Evolutionary conservation across 2,888 invertebrate genomes (phyloP), one percentile per base, ranked within the genome.

Genomic region (Perdita meconis): DNA sequence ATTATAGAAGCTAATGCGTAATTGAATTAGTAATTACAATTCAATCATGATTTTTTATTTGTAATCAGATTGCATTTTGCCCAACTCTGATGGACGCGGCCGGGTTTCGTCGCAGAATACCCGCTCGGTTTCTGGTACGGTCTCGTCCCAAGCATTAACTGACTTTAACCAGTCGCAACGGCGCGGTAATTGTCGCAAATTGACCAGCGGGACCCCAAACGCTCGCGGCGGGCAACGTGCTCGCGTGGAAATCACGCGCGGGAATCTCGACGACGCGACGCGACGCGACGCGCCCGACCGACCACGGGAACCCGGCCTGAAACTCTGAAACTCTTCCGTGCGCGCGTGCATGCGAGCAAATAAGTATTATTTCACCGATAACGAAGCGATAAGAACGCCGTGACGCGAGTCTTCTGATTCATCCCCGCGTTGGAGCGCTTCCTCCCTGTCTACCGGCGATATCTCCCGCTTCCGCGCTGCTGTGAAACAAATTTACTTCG

Each of bases 101-200:
- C 2, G 24, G 3, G 38, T 57, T 12, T 50, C 36, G 61, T 36
- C 2, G 38, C 47, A 36, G 12, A 44, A 19, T 47, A 34, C 26
- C 36, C 50, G 61, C 12, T 16, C 61, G 50, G 3, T 16, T 1
- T 13, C 16, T 30, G 16, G 63, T 57, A 13, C 13, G 16, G 8
- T 19, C 36, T 22, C 44, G 78, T 70, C 56, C 13, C 66, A 79
- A 65, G 69, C 72, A 55, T 77, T 86, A 87, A 89, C 83, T 81
- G 85, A 84, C 85, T 87, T 82, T 86, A 88, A 89, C 83, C 86
- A 74, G 81, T 84, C 82, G 64, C 82, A 84, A 83, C 87, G 74
- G 85, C 84, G 82, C 65, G 82, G 87, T 89, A 89, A 89, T 89
- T 86, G 86, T 63, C 60, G 77, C 81, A 84, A 89, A 89, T 89